Percentiles rank a stretch among this genome's conserved stretches.
These are phyloP conservation scores for Lepisosteus osseus DNA, from an alignment of 2,113 vertebrate genomes.

Conservation along the genomic window DNA sequence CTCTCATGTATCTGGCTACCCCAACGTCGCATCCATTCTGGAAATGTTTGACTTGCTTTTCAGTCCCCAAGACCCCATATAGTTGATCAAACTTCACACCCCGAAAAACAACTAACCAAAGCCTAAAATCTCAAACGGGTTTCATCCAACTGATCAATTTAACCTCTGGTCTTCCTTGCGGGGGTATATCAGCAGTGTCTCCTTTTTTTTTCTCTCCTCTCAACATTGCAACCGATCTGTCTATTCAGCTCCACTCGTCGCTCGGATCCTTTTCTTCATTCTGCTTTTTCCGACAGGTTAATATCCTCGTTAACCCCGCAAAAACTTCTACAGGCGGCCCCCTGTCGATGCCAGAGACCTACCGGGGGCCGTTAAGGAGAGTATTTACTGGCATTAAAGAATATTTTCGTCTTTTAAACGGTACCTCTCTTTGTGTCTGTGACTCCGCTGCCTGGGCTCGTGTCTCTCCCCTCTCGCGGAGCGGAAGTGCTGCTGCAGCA, in stretches of 20 bases:
- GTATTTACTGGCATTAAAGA: neutral
- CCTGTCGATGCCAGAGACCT: neutral
- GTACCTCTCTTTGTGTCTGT: conserved; percentile 20
- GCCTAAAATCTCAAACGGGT: too few relatives aligned
- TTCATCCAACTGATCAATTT: too few relatives aligned
- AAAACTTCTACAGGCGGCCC: conserved; percentile 4
- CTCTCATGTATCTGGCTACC: too few relatives aligned
- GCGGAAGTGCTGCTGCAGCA: conserved; percentile 81
- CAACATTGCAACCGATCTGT: conserved; percentile 9
- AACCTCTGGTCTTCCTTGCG: too few relatives aligned
- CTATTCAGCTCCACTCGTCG: conserved; percentile 7
- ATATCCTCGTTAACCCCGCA: neutral
- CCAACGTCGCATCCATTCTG: neutral
- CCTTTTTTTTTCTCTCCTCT: neutral
- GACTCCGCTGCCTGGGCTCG: conserved; percentile 54
- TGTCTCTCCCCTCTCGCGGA: conserved; percentile 79
- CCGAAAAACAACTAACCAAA: too few relatives aligned
- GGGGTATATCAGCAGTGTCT: too few relatives aligned
- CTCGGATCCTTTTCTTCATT: conserved; percentile 4
- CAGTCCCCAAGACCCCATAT: too few relatives aligned
- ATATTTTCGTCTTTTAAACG: conserved; percentile 6
- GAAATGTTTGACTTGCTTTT: neutral
- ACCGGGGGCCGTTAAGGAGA: neutral
- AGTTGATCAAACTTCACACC: too few relatives aligned
- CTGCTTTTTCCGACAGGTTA: neutral